A percentile compares a stretch with the other conserved stretches of the same genome.
These are phyloP conservation scores for Tenualosa ilisha DNA, from an alignment of 2,797 vertebrate species.

Conservation along the genomic window DNA sequence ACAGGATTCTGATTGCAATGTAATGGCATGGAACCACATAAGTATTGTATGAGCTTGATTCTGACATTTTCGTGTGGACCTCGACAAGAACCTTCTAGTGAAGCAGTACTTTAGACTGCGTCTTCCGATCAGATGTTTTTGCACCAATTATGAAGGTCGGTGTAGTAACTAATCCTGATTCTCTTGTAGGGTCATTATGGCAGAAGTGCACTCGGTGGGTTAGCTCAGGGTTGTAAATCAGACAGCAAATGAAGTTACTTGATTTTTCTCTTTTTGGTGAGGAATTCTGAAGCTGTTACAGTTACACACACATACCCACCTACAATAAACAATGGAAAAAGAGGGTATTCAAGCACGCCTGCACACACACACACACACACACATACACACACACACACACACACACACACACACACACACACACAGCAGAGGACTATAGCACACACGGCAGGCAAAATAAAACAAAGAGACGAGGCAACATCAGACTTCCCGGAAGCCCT, in stretches of 20 bases:
- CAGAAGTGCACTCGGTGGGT: neutral
- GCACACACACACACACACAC: neutral
- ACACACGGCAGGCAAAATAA: constrained; percentile 3
- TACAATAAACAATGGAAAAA: neutral
- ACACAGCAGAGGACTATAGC: neutral
- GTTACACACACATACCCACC: neutral
- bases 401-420: neutral
- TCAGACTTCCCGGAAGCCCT: constrained; percentile 13
- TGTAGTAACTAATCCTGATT: neutral
- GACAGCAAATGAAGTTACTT: no score
- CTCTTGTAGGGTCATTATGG: neutral
- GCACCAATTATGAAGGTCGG: neutral
- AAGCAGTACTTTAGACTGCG: neutral
- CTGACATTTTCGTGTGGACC: neutral
- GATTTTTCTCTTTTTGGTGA: neutral
- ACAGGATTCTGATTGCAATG: constrained; percentile 26
- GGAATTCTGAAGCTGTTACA: neutral
- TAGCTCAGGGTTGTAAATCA: no score
- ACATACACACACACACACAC: neutral
- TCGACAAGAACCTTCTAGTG: neutral
- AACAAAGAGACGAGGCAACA: neutral
- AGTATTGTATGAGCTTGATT: constrained; percentile 8
- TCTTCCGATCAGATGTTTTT: neutral
- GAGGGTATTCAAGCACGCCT: neutral
- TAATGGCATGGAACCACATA: constrained; percentile 19